These are phyloP conservation scores for Caiman crocodilus DNA, from an alignment of 2,797 vertebrate genomes.

Conservation along the genomic window DNA sequence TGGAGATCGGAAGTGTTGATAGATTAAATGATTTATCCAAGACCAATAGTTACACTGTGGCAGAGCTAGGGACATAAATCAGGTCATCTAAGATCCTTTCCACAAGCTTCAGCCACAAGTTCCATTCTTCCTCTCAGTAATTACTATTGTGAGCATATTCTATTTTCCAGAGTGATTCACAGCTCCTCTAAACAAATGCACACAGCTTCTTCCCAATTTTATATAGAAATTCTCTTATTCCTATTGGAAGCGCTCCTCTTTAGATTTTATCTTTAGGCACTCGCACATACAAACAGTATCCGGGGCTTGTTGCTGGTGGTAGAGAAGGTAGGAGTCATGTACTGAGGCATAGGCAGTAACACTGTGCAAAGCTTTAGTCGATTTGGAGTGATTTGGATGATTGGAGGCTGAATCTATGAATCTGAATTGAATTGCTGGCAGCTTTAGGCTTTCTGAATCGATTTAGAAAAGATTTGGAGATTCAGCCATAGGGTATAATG, in stretches of 20 bases:
- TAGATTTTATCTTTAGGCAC: not conserved
- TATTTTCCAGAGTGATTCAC: not conserved
- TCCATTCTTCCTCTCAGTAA: not conserved
- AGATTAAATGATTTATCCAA: conserved; percentile 30
- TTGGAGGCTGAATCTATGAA: too few relatives aligned
- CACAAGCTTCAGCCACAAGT: not conserved
- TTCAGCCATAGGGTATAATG: too few relatives aligned
- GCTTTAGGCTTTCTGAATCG: too few relatives aligned
- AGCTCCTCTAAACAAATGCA: not conserved
- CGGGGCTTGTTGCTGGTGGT: not conserved
- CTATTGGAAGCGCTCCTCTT: not conserved
- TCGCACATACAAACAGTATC: fast-evolving
- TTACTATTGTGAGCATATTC: not conserved
- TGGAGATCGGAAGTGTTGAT: not conserved
- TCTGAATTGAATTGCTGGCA: too few relatives aligned
- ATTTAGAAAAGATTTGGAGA: too few relatives aligned
- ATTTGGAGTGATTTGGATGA: too few relatives aligned
- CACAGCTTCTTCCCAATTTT: not conserved
- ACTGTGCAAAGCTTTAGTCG: too few relatives aligned
- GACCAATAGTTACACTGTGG: not conserved
- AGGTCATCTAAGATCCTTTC: not conserved
- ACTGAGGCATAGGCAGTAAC: too few relatives aligned
- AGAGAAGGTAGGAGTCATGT: not conserved
- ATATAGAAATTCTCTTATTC: not conserved
- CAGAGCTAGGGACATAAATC: conserved; percentile 35